These are phyloP conservation scores for Neogale vison DNA, from an alignment of 2,113 vertebrate genomes.

Conservation along the genomic window DNA sequence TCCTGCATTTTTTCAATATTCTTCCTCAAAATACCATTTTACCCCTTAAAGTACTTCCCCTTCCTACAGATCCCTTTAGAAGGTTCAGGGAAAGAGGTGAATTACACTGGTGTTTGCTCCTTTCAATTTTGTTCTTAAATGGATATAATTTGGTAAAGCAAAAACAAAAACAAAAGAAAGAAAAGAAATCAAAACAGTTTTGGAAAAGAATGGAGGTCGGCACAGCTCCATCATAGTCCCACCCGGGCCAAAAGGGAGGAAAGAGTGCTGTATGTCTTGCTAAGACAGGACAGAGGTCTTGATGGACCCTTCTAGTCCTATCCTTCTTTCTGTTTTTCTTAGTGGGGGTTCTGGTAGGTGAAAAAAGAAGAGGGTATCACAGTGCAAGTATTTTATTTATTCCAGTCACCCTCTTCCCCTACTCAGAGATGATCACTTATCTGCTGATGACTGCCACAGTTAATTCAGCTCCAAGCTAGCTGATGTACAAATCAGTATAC, in stretches of 20 bases:
- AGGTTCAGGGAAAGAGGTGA: background rate
- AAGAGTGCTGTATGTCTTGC: background rate
- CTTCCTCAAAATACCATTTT: background rate
- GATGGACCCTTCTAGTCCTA: too few species aligned
- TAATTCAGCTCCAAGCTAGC: background rate
- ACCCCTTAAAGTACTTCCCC: background rate
- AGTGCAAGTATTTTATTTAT: background rate
- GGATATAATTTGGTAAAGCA: background rate
- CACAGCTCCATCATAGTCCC: background rate
- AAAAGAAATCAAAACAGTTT: background rate
- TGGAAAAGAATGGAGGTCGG: background rate
- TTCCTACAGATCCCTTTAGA: background rate
- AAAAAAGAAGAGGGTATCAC: background rate
- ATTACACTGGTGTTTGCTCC: background rate
- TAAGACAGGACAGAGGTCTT: background rate
- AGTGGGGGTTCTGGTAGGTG: background rate
- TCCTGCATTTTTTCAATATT: background rate
- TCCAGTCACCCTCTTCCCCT: background rate
- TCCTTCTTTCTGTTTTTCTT: background rate
- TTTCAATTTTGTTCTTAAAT: background rate
- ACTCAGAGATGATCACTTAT: background rate
- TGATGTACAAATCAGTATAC: background rate
- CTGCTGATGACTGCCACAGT: background rate
- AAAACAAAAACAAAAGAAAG: background rate
- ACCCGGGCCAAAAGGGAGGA: background rate